A percentile compares a stretch with the other conserved stretches of the same genome.
These are phyloP conservation scores for Hyperoodon ampullatus DNA, from an alignment of 2,113 vertebrate genomes.

Conservation along the genomic window DNA sequence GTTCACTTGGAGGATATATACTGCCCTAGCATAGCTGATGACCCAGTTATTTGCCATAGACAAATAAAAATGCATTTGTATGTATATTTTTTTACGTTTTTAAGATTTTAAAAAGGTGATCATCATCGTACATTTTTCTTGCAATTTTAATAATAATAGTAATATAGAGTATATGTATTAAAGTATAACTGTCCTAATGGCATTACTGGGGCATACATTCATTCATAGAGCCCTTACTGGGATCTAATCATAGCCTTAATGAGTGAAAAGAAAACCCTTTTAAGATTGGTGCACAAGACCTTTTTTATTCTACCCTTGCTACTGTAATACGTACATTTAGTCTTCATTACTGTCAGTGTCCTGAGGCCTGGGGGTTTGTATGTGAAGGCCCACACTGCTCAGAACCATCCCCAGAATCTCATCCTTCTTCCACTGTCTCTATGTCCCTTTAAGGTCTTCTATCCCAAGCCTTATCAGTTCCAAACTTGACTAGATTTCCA, in stretches of 20 bases:
- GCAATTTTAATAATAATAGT: neutral
- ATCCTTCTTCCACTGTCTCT: neutral
- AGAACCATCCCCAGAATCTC: neutral
- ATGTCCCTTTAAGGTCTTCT: neutral
- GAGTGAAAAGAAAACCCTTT: constrained; percentile 11
- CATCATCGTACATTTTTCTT: neutral
- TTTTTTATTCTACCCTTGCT: neutral
- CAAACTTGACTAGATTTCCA: constrained; percentile 26
- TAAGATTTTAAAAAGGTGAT: neutral
- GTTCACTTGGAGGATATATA: neutral
- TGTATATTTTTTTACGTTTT: neutral
- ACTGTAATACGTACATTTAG: neutral
- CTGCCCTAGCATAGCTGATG: neutral
- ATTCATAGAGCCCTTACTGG: neutral
- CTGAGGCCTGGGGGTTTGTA: neutral
- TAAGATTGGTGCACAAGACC: neutral
- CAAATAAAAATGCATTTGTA: neutral
- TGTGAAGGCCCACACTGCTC: neutral
- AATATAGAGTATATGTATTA: neutral
- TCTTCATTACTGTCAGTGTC: neutral
- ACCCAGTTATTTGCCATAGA: neutral
- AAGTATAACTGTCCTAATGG: neutral
- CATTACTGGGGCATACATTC: neutral
- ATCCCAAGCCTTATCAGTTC: neutral
- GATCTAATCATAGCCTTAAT: constrained; percentile 9